Conservation (phyloP, 1,140 invertebrate species). For the Archivesica marissinica region DNA sequence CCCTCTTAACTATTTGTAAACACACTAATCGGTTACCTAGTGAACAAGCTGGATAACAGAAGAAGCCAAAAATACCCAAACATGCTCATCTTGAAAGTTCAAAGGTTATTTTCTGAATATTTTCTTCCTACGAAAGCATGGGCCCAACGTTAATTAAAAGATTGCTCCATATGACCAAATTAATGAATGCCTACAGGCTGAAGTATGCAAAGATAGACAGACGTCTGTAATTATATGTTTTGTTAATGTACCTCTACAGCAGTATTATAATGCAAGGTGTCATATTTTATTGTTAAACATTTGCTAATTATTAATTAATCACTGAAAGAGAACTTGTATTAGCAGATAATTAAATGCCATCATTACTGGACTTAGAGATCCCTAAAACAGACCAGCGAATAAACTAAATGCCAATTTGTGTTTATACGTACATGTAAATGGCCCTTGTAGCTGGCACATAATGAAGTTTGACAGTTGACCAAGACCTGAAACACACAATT, state of each 20-base stretch:
- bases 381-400: not conserved
- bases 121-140: too few species aligned
- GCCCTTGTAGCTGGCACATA: slow-evolving; percentile 92
- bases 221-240: too few species aligned
- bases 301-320: not conserved
- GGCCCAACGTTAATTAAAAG: too few species aligned
- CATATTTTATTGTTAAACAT: not conserved
- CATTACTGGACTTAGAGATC: slow-evolving; percentile 35
- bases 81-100: too few species aligned
- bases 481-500: slow-evolving; percentile 90
- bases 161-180: too few species aligned
- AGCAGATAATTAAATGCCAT: slow-evolving; percentile 13
- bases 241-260: not conserved
- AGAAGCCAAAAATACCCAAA: too few species aligned
- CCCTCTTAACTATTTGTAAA: not conserved
- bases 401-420: not conserved
- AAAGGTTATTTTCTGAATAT: too few species aligned
- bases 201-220: too few species aligned
- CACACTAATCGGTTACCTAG: too few species aligned
- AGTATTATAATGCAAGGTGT: not conserved
- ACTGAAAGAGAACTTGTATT: slow-evolving; percentile 22
- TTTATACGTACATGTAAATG: slow-evolving; percentile 93
- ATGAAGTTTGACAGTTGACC: slow-evolving; percentile 93
- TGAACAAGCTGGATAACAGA: too few species aligned
- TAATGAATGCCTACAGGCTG: too few species aligned